These are phyloP conservation scores for Platynereis dumerilii DNA, from an alignment of 2,888 invertebrate species.

Conservation along the genomic window DNA sequence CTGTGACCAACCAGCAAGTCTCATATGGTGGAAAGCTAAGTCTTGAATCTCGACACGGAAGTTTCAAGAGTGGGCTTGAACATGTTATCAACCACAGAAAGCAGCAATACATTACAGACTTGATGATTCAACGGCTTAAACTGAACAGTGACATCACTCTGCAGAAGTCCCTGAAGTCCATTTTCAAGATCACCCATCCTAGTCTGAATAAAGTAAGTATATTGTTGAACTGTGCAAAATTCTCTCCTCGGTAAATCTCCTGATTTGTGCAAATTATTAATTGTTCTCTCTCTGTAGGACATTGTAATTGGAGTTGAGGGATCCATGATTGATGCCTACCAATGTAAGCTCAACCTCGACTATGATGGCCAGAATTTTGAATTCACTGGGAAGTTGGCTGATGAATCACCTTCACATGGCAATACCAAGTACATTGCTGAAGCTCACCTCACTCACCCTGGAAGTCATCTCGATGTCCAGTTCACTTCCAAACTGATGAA, in stretches of 20 bases:
- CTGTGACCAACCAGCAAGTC: constrained; percentile 30
- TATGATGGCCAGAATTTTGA: constrained; percentile 19
- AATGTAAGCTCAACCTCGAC: constrained; percentile 15
- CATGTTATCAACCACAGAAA: constrained; percentile 27
- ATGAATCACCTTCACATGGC: constrained; percentile 18
- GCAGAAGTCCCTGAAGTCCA: constrained; percentile 8
- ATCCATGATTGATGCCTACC: constrained; percentile 1
- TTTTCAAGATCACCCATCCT: constrained; percentile 29
- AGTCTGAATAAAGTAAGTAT: constrained; percentile 26
- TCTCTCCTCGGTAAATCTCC: neutral
- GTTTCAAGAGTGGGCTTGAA: constrained; percentile 17
- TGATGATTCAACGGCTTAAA: constrained; percentile 24
- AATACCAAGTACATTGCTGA: constrained; percentile 5
- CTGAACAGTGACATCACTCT: constrained; percentile 25
- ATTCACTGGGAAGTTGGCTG: constrained; percentile 23
- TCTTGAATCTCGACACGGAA: constrained; percentile 20
- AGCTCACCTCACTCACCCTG: constrained; percentile 42
- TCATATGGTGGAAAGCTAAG: constrained; percentile 40
- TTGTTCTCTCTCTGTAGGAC: neutral
- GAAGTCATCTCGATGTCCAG: constrained; percentile 44
- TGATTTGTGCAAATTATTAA: neutral
- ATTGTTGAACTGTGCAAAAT: neutral
- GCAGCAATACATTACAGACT: constrained; percentile 30
- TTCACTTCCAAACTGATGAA: constrained; percentile 39
- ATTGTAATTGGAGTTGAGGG: constrained; percentile 9